Evolutionary conservation across 2,888 invertebrate genomes (phyloP).

Genomic region (Pollenia griseotomentosa): DNA sequence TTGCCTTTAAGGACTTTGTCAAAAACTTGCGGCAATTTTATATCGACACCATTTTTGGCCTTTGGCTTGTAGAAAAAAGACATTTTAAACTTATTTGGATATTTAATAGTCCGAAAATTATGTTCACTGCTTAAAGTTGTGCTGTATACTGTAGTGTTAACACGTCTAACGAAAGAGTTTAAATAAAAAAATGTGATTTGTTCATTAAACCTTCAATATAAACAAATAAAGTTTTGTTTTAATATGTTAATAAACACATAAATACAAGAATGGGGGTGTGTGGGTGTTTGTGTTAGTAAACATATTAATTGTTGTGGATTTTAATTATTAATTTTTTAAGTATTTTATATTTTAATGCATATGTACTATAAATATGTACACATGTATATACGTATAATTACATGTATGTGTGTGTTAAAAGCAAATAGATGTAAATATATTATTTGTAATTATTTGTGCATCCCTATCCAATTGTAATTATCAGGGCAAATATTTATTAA

Average conservation of each 20-base stretch:
- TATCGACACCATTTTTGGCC: constrained; percentile 14
- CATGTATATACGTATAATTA: background rate
- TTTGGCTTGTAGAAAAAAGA: constrained; percentile 45
- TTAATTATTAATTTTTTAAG: background rate
- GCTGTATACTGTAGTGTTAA: background rate
- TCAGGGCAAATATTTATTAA: background rate
- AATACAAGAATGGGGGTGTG: background rate
- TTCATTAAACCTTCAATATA: constrained; percentile 9
- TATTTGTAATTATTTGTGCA: constrained; percentile 50
- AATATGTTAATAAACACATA: constrained; percentile 17
- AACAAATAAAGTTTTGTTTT: constrained; percentile 4
- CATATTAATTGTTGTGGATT: constrained; percentile 6
- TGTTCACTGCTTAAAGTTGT: background rate
- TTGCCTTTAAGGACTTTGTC: constrained; percentile 26
- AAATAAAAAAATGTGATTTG: constrained; percentile 23
- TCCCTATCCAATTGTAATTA: constrained; percentile 41
- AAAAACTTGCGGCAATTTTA: constrained; percentile 47
- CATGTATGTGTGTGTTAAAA: background rate
- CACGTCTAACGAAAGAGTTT: background rate
- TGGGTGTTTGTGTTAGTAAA: background rate
- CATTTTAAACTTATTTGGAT: constrained; percentile 25
- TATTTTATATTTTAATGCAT: background rate
- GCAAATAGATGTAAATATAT: background rate
- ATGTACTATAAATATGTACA: background rate
- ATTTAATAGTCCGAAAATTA: background rate